Evolutionary conservation across 2,113 vertebrate species (phyloP), one percentile per base, ranked within the genome.

Genomic region (Echinops telfairi): DNA sequence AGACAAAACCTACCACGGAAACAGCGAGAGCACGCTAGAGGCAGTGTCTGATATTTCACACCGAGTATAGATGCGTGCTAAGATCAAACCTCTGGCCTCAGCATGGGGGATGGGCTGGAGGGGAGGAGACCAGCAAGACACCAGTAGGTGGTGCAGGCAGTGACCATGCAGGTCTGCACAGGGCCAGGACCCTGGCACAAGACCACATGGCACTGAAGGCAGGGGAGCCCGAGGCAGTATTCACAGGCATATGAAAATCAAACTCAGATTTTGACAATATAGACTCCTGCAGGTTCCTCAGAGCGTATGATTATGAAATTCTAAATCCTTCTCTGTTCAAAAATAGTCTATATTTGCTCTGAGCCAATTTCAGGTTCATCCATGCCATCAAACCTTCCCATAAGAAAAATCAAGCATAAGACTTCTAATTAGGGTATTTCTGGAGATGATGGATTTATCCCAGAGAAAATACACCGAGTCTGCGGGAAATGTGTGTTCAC

Each of bases 291-390:
- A 53, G 33, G 20, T 10, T 68, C 66, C 53, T 73, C 16, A n/a
- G 73, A 88, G 87, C 14, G 29, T 47, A 16, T 62, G 43, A 60
- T 25, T 23, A 58, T 79, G 33, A 33, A 60, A 95, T 94, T 57
- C 36, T 62, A 47, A 95, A 78, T 17, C 64, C 23, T 4, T 87
- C 68, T 80, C 76, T 64, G 36, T 85, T 91, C 68, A 11, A 43
- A 92, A 85, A 29, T 17, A n/a, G 94, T 62, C 77, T 83, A 27
- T 88, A 27, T 88, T 92, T 89, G 25, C 89, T 68, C 83, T 68
- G 38, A 60, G 86, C 60, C 66, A 77, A 53, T 93, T 87, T 89
- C 33, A 87, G n/a, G 73, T 47, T 47, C 57, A 58, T 25, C 33
- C 22, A 33, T 23, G 73, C 57, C 29, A 68, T 53, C 31, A 6